A percentile compares a stretch with the other conserved stretches of the same genome.
Evolutionary conservation across 2,113 vertebrate genomes (phyloP).

Genomic region (Lophochroa leadbeateri): DNA sequence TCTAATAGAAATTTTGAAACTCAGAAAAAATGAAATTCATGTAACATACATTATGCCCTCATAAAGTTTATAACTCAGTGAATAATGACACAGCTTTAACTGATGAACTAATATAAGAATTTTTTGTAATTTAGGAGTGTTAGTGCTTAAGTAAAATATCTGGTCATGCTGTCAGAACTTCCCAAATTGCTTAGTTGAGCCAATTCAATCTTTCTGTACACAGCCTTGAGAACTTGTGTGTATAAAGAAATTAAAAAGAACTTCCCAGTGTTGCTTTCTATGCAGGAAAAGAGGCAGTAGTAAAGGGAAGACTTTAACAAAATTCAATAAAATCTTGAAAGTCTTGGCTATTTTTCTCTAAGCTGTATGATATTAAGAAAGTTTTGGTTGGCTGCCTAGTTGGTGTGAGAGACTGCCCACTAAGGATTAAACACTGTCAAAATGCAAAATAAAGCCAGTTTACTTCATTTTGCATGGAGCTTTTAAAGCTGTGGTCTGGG

Average conservation of each 20-base stretch:
- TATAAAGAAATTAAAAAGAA: background rate
- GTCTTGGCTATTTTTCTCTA: background rate
- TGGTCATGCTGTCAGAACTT: background rate
- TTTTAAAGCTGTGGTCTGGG: constrained; percentile 35
- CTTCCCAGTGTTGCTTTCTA: background rate
- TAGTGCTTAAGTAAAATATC: background rate
- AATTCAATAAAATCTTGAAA: background rate
- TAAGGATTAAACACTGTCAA: constrained; percentile 11
- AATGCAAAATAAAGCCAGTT: constrained; percentile 23
- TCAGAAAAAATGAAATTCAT: background rate
- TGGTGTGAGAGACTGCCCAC: background rate
- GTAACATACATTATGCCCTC: background rate
- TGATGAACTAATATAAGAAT: background rate
- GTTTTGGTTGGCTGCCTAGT: background rate
- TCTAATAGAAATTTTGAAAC: background rate
- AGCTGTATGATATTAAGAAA: background rate
- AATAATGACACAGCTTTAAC: background rate
- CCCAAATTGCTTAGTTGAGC: background rate
- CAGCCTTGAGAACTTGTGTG: background rate
- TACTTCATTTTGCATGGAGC: constrained; percentile 35
- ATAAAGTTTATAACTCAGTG: background rate
- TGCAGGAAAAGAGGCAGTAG: background rate
- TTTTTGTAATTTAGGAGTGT: background rate
- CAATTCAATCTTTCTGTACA: background rate
- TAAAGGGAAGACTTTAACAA: background rate